These are phyloP conservation scores for Orthosia incerta DNA, from an alignment of 2,888 invertebrate species.

Conservation along the genomic window DNA sequence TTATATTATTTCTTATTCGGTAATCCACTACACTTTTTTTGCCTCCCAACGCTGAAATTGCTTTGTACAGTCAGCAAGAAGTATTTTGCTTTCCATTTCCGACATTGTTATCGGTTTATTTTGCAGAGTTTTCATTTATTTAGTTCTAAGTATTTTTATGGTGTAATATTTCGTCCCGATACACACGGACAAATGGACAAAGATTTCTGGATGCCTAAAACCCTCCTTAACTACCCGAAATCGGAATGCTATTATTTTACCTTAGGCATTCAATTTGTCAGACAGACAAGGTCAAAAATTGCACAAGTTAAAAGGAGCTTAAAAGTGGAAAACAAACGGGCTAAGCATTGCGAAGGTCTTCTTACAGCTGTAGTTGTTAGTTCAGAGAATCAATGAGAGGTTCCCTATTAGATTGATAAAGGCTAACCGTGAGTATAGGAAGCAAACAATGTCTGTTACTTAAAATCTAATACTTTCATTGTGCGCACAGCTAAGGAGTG, in stretches of 20 bases:
- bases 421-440: not conserved
- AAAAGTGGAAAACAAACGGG: not conserved
- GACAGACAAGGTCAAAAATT: not conserved
- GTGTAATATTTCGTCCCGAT: not conserved
- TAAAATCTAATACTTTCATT: too few species aligned
- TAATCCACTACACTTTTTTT: slow-evolving; percentile 59
- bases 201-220: not conserved
- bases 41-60: slow-evolving; percentile 37
- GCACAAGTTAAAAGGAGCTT: not conserved
- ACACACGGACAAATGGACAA: rapidly evolving
- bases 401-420: not conserved
- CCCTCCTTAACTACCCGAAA: not conserved
- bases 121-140: slow-evolving; percentile 7
- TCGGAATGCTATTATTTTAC: not conserved
- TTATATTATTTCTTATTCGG: slow-evolving; percentile 59
- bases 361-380: too few species aligned
- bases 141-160: not conserved
- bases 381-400: too few species aligned
- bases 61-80: slow-evolving; percentile 40
- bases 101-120: slow-evolving; percentile 12
- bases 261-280: not conserved
- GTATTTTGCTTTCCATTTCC: slow-evolving; percentile 8
- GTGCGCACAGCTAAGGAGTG: too few species aligned
- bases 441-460: not conserved
- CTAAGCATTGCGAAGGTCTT: too few species aligned